Conservation (phyloP, 2,113 vertebrate genomes). For the Pao palembangensis region DNA sequence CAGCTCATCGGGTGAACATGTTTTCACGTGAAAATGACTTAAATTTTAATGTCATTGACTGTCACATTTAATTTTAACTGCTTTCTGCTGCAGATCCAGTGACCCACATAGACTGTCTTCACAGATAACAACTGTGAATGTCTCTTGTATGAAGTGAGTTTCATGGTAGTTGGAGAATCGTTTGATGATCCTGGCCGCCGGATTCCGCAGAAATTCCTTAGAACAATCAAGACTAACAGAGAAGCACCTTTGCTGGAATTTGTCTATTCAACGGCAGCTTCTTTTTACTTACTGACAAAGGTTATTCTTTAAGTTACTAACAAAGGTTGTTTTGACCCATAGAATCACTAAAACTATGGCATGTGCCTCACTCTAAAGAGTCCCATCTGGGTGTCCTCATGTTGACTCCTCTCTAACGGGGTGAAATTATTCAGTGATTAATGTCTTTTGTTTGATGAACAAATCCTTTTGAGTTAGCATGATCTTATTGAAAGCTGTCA, state of each 20-base stretch:
- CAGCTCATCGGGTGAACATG: neutral
- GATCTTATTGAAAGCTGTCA: neutral
- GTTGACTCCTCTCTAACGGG: slow-evolving; percentile 2
- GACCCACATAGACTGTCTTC: neutral
- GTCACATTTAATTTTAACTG: slow-evolving; percentile 10
- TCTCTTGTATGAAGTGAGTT: neutral
- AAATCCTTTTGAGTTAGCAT: slow-evolving; percentile 1
- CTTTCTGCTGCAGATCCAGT: neutral
- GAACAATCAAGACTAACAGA: neutral
- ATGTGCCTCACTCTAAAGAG: neutral
- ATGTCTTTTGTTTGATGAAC: slow-evolving; percentile 13
- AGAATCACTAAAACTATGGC: neutral
- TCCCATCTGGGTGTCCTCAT: slow-evolving; percentile 26
- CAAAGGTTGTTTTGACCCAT: neutral
- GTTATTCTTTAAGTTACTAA: no score
- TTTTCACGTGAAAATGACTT: neutral
- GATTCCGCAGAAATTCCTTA: neutral
- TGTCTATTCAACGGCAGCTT: no score
- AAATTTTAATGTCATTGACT: slow-evolving; percentile 1
- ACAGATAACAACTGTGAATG: neutral
- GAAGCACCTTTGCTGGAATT: neutral
- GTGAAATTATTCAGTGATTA: slow-evolving; percentile 9
- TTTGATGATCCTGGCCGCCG: neutral
- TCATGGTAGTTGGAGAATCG: neutral
- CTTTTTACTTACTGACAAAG: neutral